Evolutionary conservation across 2,797 vertebrate species (phyloP), one percentile per base, ranked within the genome.

Genomic region (Telmatherina bonti): DNA sequence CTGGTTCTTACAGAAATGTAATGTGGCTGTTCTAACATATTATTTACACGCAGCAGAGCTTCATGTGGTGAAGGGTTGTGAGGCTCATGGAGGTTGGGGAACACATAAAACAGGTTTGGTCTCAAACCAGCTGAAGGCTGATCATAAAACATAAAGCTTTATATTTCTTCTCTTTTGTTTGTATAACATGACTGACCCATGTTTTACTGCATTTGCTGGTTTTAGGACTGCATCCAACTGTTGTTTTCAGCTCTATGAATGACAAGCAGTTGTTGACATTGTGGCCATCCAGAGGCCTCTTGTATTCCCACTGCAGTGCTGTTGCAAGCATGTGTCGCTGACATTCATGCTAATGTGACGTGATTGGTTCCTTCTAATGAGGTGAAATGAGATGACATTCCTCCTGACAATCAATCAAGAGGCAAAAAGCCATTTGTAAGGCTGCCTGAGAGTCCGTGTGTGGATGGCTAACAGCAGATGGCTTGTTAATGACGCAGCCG

Each of bases 361-460:
- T 78, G 85, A 88, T 76, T 74, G 84, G 67, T 67, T 80, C 54
- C 36, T 66, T 73, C 74, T 89, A 88, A 88, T 78, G 86, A 84
- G 79, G 78, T 79, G 74, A 79, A 77, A 86, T 79, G 61, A 84
- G 54, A 79, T 83, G 85, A 86, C 83, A 88, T 84, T 88, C 82
- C 79, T 81, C 67, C 82, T 2, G 69, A 81, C 78, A 71, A 87
- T 92, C 86, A 84, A 84, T 89, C 84, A 84, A 15, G 51, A 74
- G 69, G 67, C 88, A 84, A 83, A 85, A 35, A 30, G 4, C 76
- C 79, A 53, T 82, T 83, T 67, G 77, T 73, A 60, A 72, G 53
- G 15, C 74, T 47, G 78, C 26, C 67, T 33, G 61, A 51, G 68
- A 73, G 57, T 76, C 72, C 12, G 2, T 16, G 65, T 64, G 81